A percentile compares a stretch with the other conserved stretches of the same genome.
Conservation (phyloP, 1,140 invertebrate species). For the Aphelenchoides besseyi region DNA sequence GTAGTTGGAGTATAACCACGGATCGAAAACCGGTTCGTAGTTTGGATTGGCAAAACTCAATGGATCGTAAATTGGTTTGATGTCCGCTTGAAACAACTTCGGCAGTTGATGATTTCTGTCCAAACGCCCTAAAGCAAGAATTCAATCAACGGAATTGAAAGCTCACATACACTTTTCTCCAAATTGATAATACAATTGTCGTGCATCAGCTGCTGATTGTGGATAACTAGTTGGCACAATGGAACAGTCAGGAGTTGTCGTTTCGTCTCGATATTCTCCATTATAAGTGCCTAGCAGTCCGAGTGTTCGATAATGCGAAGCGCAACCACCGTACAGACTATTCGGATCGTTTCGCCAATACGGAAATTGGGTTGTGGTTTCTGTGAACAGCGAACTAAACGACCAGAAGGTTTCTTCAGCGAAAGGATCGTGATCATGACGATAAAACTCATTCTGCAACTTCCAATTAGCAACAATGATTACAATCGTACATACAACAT, state of each 20-base stretch:
- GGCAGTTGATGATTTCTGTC: conserved; percentile 37
- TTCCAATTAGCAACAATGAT: conserved; percentile 22
- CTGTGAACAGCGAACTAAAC: conserved; percentile 6
- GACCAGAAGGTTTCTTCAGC: not conserved
- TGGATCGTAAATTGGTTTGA: conserved; percentile 42
- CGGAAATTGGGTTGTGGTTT: not conserved
- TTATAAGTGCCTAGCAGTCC: conserved; percentile 89
- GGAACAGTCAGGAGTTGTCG: conserved; percentile 71
- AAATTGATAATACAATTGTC: conserved; percentile 41
- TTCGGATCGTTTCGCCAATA: not conserved
- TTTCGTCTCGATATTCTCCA: conserved; percentile 76
- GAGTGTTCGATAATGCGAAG: conserved; percentile 66
- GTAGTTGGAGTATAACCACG: conserved; percentile 38
- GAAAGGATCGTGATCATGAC: conserved; percentile 20
- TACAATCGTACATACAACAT: conserved; percentile 23
- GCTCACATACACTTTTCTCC: conserved; percentile 41
- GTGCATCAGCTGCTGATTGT: conserved; percentile 33
- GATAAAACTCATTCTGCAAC: not conserved
- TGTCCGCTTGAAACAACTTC: conserved; percentile 35
- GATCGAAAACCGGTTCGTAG: conserved; percentile 42
- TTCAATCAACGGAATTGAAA: conserved; percentile 15
- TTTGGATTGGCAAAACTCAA: conserved; percentile 44
- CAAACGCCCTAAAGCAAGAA: conserved; percentile 35
- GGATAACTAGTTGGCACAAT: conserved; percentile 36
- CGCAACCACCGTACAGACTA: conserved; percentile 15